Conservation (phyloP, 2,797 vertebrate species). For the Megaceryle alcyon region DNA sequence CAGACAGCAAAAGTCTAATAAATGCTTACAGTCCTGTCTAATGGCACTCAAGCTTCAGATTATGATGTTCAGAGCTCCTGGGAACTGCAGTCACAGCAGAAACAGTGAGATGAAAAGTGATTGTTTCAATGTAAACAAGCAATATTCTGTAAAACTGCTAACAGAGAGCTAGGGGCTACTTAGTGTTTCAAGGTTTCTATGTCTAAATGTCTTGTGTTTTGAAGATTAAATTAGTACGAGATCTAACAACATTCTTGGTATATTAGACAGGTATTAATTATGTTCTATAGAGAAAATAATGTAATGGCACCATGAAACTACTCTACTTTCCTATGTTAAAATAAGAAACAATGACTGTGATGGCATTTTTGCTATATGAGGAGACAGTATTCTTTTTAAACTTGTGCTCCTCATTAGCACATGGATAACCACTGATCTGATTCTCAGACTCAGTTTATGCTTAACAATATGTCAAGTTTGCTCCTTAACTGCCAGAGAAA, state of each 20-base stretch:
- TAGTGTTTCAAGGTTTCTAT: not conserved
- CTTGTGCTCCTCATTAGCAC: not conserved
- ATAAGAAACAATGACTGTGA: not conserved
- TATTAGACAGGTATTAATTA: not conserved
- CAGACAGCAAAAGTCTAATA: not conserved
- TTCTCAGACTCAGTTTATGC: not conserved
- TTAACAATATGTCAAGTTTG: not conserved
- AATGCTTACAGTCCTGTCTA: not conserved
- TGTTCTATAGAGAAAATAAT: not conserved
- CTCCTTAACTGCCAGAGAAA: not conserved
- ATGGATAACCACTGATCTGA: not conserved
- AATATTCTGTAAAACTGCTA: not conserved
- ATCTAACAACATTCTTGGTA: not conserved
- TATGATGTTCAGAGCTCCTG: not conserved
- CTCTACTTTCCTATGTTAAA: not conserved
- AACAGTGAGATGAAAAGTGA: not conserved
- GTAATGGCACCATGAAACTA: not conserved
- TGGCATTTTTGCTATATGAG: not conserved
- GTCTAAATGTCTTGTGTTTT: not conserved
- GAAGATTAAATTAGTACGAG: not conserved
- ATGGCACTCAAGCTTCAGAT: not conserved
- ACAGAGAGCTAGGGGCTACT: not conserved
- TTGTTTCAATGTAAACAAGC: not conserved
- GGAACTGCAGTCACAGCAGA: not conserved
- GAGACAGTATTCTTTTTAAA: not conserved